Base-by-base conservation (phyloP, 2,113 vertebrate species). In the Chunga burmeisteri region DNA sequence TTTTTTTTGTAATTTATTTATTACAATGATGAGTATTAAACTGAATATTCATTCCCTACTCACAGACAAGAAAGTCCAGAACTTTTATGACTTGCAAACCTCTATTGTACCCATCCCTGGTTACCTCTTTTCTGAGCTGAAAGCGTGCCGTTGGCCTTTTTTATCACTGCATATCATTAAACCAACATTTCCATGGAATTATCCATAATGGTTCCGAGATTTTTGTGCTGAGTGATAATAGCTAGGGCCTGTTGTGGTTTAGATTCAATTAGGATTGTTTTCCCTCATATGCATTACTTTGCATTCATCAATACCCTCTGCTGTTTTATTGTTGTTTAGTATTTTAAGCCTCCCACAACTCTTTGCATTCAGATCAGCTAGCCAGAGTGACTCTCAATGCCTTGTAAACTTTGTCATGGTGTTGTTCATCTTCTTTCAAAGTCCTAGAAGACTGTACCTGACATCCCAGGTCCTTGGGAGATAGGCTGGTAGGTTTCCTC, bases 201-300 rank as follows among this genome's bases (percentile, higher is more conserved):
- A 95, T 88, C 92, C 95, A 79, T 95, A 96, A 95, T 88, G 81
- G 87, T 96, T 96, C 78, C 0, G 53, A 94, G 87, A 91, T 91
- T 94, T 96, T 96, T 96, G 93, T 93, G 58, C 81, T 1, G 46
- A 86, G 30, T 80, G 92, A 93, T 94, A 96, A 96, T 82, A 96
- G 78, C 96, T 72, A 13, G 42, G n/a, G 73, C 82, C 94, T 62
- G 5, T 42, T 96, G 96, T 94, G 96, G 94, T 88, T 96, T 97
- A 97, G 96, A 96, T 96, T 90, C 96, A 97, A 97, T 97, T 96
- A 97, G 96, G 96, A 97, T 96, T 96, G 92, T 95, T 96, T 95
- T 82, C 53, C 62, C 93, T 96, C 87, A 56, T 94, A 96, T 94
- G 96, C 84, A 90, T 96, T 93, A 93, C 78, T 96, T 96, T 94